phyloP scores from a whole-genome alignment of 1,140 invertebrate genomes.

The Chlorops oryzae region DNA sequence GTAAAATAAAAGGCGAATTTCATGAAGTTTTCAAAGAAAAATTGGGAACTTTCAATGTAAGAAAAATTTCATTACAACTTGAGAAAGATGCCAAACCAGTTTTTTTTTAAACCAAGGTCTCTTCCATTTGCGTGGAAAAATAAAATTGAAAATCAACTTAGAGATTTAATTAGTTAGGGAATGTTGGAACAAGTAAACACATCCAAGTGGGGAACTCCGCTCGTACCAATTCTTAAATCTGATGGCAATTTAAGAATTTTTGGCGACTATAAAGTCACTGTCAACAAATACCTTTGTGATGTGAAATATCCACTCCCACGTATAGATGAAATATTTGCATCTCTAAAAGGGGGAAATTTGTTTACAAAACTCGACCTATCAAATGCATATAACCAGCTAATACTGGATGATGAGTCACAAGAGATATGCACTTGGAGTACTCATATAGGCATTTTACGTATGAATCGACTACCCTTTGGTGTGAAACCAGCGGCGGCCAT shows the following conservation, averaged over 20 bases:
- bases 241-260: too few species aligned
- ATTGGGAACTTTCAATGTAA: background rate
- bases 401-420: constrained; percentile 24
- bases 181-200: too few species aligned
- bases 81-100: background rate
- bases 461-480: constrained; percentile 26
- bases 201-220: too few species aligned
- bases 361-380: too few species aligned
- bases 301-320: too few species aligned
- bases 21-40: constrained; percentile 1
- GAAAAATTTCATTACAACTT: constrained; percentile 1
- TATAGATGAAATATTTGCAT: too few species aligned
- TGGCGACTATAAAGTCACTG: too few species aligned
- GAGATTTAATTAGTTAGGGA: constrained; percentile 29
- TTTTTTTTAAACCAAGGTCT: constrained; percentile 5
- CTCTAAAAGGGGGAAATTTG: too few species aligned
- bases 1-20: constrained; percentile 1
- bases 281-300: too few species aligned
- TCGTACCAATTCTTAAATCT: too few species aligned
- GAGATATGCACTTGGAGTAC: constrained; percentile 19
- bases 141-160: constrained; percentile 22
- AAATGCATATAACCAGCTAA: constrained; percentile 24
- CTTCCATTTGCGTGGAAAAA: constrained; percentile 11
- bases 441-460: constrained; percentile 21
- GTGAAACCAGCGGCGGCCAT: constrained; percentile 32